Base-by-base conservation (phyloP, 2,797 vertebrate species). In the Chanos chanos region DNA sequence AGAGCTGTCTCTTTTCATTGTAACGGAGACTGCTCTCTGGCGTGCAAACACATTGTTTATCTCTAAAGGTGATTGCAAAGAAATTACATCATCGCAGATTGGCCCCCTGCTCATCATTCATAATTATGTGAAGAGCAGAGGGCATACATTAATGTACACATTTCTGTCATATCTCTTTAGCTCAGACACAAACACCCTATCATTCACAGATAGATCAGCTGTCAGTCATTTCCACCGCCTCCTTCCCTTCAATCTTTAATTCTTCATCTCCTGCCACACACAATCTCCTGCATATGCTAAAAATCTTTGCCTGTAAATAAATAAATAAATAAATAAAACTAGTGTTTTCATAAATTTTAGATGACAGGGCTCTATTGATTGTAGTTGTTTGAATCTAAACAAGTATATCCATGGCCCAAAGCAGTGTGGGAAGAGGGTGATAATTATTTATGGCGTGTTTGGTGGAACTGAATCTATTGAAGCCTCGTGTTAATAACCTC, bases 371-470 rank as follows among this genome's bases (percentile, higher is more conserved):
- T 61, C 63, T 87, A 89, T 88, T 87, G 86, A 91, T 86, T 83
- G 79, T 72, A 75, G 72, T 63, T 78, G 85, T 86, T 87, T 86
- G 86, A 89, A 88, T 82, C 84, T 86, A 88, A 90, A 89, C 86
- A 88, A 87, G 87, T 81, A 85, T 85, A 86, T 89, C 85, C 86
- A 85, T 84, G 82, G 83, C 83, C 85, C 77, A 75, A 77, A 84
- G 85, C 81, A 73, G 70, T 77, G 81, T 80, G 84, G 73, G 76
- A 74, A 71, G 79, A 71, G 76, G 28, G 65, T 79, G 80, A 85
- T 87, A 81, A 89, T 87, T 86, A 87, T 88, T 86, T 86, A 86
- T 83, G 79, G 88, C 81, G 82, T 82, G 81, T 87, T 83, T 85
- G 79, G 80, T 53, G 49, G 67, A 41, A 47, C 18, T 77, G 76